phyloP scores from a whole-genome alignment of 2,888 invertebrate species.

The Nomada ruficornis region DNA sequence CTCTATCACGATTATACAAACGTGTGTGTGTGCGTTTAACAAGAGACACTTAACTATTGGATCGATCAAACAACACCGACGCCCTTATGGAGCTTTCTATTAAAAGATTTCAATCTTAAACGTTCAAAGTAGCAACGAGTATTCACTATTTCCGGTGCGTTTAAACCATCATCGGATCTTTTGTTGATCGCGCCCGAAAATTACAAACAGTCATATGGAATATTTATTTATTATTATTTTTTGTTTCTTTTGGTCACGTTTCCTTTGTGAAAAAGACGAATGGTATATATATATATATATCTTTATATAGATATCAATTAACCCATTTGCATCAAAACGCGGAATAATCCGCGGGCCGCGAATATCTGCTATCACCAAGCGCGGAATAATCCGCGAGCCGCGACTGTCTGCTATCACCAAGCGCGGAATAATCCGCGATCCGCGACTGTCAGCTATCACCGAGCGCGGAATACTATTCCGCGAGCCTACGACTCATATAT shows the following conservation, averaged over 20 bases:
- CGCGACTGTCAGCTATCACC: too few relatives aligned
- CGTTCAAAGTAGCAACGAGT: constrained; percentile 54
- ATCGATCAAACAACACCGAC: constrained; percentile 59
- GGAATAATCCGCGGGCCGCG: too few relatives aligned
- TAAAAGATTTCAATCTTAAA: constrained; percentile 55
- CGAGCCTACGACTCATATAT: too few relatives aligned
- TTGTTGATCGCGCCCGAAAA: constrained; percentile 31
- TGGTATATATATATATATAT: constrained; percentile 16
- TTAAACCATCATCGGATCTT: constrained; percentile 47
- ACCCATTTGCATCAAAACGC: too few relatives aligned
- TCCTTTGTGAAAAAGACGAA: constrained; percentile 35
- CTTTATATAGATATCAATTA: constrained; percentile 21
- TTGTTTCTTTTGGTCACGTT: constrained; percentile 40
- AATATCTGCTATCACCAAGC: too few relatives aligned
- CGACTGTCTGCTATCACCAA: too few relatives aligned
- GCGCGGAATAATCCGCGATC: too few relatives aligned
- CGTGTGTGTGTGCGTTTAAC: constrained; percentile 57
- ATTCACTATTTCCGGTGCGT: constrained; percentile 24
- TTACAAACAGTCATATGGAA: constrained; percentile 40
- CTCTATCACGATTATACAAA: constrained; percentile 58
- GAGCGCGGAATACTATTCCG: too few relatives aligned
- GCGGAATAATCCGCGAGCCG: too few relatives aligned
- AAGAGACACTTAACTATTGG: constrained; percentile 57
- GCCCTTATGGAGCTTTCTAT: constrained; percentile 59
- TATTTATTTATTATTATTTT: neutral